Conservation (phyloP, 2,888 invertebrate species). For the Ectemnius lituratus region DNA sequence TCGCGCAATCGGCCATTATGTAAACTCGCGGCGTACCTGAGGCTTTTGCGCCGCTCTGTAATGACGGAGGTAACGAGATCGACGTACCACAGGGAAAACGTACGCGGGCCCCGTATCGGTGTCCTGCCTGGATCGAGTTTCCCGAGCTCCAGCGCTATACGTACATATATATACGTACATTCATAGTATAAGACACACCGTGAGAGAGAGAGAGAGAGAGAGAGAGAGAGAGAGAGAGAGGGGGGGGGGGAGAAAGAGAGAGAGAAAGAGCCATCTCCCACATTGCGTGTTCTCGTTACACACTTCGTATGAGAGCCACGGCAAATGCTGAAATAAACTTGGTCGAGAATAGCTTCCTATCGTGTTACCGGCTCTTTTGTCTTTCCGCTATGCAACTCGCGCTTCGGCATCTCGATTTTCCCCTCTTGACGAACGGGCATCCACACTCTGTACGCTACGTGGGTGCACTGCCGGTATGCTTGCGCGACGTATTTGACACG, state of each 20-base stretch:
- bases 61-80: conserved; percentile 41
- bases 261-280: background rate
- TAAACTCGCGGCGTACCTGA: conserved; percentile 17
- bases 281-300: no score
- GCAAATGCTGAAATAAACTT: conserved; percentile 1
- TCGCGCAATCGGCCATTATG: background rate
- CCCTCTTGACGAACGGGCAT: background rate
- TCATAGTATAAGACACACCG: conserved; percentile 12
- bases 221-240: no score
- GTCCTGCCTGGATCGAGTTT: conserved; percentile 55
- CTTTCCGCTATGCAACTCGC: conserved; percentile 1
- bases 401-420: conserved; percentile 1
- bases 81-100: conserved; percentile 47
- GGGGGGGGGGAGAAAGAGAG: no score
- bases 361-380: conserved; percentile 4
- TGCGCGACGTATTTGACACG: no score
- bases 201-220: no score
- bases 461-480: no score
- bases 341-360: conserved; percentile 1
- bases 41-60: conserved; percentile 8
- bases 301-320: no score
- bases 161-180: conserved; percentile 10
- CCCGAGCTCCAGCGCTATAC: conserved; percentile 6
- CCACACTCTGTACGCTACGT: no score
- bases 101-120: conserved; percentile 50